Base-by-base conservation (phyloP, 2,113 vertebrate species). In the Elephas maximus region DNA sequence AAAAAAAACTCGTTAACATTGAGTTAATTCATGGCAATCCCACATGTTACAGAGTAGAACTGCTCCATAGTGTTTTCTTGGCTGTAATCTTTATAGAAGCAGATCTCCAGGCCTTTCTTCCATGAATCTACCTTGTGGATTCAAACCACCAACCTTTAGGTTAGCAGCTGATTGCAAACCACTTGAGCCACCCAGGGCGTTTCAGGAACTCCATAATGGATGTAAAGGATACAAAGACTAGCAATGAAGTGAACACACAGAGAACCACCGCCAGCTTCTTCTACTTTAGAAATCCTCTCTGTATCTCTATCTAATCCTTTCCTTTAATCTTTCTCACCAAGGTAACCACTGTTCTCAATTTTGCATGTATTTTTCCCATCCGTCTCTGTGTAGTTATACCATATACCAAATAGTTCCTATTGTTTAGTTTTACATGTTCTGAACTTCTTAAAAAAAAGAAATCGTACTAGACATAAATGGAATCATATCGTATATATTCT, bases 361-460 rank as follows among this genome's bases (percentile, higher is more conserved):
- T 65, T 33, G 14, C 71, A 33, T 69, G 83, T 86, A 41, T 37
- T 86, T 91, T 90, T 20, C 18, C 28, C 15, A 30, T 62, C 24
- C 28, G 71, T 91, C 69, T 97, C 73, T 91, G 90, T 69, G 48
- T 57, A 63, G 23, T 60, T 28, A 28, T 62, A 57, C 44, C 26
- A 80, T 9, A 65, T 37, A 24, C n/a, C 11, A 78, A 79, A 37
- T 28, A 30, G 9, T 26, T 93, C 94, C 76, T 20, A 14, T 60
- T 71, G 20, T 93, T 93, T 60, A 71, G n/a, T 91, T 77, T 76
- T 80, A 82, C 33, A n/a, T 88, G 51, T 82, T 89, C 80, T 73
- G 10, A 12, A 57, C 51, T 69, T 83, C 7, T 20, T 96, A 48
- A 44, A 84, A 60, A 60, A 57, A 60, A 93, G 57, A 23, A 53